Evolutionary conservation across 1,140 invertebrate genomes (phyloP).

Genomic region (Frieseomelitta varia): DNA sequence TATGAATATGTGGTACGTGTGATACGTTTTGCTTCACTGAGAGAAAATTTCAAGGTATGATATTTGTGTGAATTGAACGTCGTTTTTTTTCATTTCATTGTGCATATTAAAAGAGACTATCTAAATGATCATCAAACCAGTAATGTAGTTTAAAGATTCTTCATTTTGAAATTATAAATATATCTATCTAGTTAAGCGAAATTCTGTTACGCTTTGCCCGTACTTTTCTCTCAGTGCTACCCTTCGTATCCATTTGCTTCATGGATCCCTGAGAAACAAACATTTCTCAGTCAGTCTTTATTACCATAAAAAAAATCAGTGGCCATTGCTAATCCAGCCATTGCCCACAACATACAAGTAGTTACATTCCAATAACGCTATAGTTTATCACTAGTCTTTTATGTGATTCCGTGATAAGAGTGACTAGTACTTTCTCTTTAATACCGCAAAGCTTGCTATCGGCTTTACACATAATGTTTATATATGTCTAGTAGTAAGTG

Average conservation of each 20-base stretch:
- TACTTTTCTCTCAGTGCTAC: slow-evolving; percentile 42
- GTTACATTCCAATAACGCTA: slow-evolving; percentile 48
- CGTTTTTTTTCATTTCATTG: slow-evolving; percentile 5
- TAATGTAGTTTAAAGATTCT: not conserved
- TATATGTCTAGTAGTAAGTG: slow-evolving; percentile 51
- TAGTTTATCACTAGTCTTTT: slow-evolving; percentile 50
- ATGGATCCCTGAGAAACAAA: slow-evolving; percentile 41
- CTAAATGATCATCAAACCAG: slow-evolving; percentile 24
- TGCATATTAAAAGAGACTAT: slow-evolving; percentile 23
- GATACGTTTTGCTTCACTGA: slow-evolving; percentile 50
- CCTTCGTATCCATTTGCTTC: slow-evolving; percentile 22
- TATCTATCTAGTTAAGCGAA: not conserved
- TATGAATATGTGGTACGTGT: slow-evolving; percentile 26
- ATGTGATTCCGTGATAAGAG: slow-evolving; percentile 49
- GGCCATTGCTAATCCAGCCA: slow-evolving; percentile 48
- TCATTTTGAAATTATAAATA: not conserved
- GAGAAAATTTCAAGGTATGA: slow-evolving; percentile 44
- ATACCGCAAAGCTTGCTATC: slow-evolving; percentile 59
- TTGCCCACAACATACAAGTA: slow-evolving; percentile 45
- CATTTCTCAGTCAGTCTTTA: slow-evolving; percentile 60
- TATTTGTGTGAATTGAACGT: not conserved
- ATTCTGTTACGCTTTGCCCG: not conserved
- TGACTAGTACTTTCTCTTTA: slow-evolving; percentile 69
- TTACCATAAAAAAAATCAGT: slow-evolving; percentile 53
- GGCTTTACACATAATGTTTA: slow-evolving; percentile 54